Evolutionary conservation across 2,113 vertebrate genomes (phyloP), one percentile per base, ranked within the genome.

Genomic region (Datnioides undecimradiatus): DNA sequence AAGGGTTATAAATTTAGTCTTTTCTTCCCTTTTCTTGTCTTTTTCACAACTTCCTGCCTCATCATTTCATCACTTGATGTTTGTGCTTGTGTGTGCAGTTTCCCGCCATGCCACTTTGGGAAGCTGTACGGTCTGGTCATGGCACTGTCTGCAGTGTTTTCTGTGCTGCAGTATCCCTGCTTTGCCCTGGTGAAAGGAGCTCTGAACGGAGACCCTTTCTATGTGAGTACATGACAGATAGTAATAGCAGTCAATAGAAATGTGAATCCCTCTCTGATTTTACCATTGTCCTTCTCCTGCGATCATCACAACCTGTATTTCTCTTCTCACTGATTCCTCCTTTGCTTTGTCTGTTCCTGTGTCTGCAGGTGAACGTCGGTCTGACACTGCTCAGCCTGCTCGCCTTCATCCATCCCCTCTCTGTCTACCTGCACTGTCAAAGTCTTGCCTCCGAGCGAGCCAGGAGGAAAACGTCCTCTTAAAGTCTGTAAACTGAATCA

Each of bases 81-180:
- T 25, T 55, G 23, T 72, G 31, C 49, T 21, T 72, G 17, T 80
- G n/a, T 62, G 40, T 59, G 46, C 82, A 98, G 97, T 14, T 98
- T 98, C 69, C 97, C 97, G 0, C 54, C 88, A 0, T 89, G 94
- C 73, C 97, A 98, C 84, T 98, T 98, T 2, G 97, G 97, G 75
- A 98, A 98, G 91, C 92, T 99, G 27, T 97, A 93, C 0, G 97
- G 97, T 49, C 73, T 96, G 65, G 54, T 95, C 79, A 95, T 97
- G 97, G 92, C 95, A 1, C 88, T 98, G 80, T 97, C 97, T 0
- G 97, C 96, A 0, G 36, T 96, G 19, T 89, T 98, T 55, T 95
- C 96, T 0, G 52, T 97, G 65, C 87, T 98, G 29, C 97, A 98
- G 90, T 98, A 97, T 79, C 95, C 96, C 60, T 95, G 94, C 52